Evolutionary conservation across 2,113 vertebrate genomes (phyloP), one percentile per base, ranked within the genome.

Genomic region (Prietella phreatophila): DNA sequence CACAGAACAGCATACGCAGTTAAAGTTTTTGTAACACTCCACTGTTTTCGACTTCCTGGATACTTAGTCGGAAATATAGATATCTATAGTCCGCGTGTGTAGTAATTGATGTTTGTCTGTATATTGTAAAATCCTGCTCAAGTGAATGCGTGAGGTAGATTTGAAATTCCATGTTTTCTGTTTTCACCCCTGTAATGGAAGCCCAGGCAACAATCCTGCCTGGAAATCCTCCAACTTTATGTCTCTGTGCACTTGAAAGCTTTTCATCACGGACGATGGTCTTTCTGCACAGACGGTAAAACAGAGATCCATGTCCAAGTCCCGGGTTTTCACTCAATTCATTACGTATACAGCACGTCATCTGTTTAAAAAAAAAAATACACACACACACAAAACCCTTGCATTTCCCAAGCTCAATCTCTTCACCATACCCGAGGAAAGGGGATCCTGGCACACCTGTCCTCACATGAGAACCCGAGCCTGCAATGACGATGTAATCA

Each of bases 341-440:
- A 95, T 93, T 94, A 94, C 94, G 92, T 93, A 94, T 93, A 93
- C 92, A 90, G 90, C 87, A 91, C 92, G 87, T 81, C 86, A 91
- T 92, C 92, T 89, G 89, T 91, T 90, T 93, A 88, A 87, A 92
- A 47, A 50, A 50, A 50, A 50, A 20, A 76, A 50, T 0, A 50
- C 47, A 47, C 39, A 39, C 39, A 39, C 42, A 42, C 42, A 42
- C 42, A 42, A 7, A 47, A 47, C 5, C 42, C 6, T 91, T 91
- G 93, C 92, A 92, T 93, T 85, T 93, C 92, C 92, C 90, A 91
- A 90, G 76, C 91, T 82, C 39, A 5, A 39, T 39, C 79, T 78
- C 36, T 36, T 67, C 53, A 27, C 14, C 11, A 86, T 71, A 80
- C 53, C 11, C 8, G 6, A 55, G n/a, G 60, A 50, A 47, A 8